phyloP scores from a whole-genome alignment of 2,888 invertebrate species.

The Agriopis aurantiaria region DNA sequence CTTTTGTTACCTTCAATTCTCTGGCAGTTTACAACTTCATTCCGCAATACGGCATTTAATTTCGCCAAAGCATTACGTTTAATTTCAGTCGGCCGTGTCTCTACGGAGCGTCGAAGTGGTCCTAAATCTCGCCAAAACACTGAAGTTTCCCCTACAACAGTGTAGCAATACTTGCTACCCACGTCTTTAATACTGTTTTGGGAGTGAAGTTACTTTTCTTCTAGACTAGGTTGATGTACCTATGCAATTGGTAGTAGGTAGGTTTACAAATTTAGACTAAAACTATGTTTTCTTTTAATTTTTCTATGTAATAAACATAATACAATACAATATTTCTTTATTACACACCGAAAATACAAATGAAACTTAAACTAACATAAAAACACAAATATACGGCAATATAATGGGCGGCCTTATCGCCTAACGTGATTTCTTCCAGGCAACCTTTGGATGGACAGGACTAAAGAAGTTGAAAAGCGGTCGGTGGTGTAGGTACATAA shows the following conservation, averaged over 20 bases:
- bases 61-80: conserved; percentile 39
- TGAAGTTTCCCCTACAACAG: conserved; percentile 35
- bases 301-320: too few relatives aligned
- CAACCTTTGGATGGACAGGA: too few relatives aligned
- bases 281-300: neutral
- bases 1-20: conserved; percentile 37
- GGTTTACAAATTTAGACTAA: neutral
- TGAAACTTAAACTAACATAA: too few relatives aligned
- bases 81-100: conserved; percentile 38
- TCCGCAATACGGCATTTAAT: conserved; percentile 40
- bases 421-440: too few relatives aligned
- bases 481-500: too few relatives aligned
- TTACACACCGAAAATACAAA: too few relatives aligned
- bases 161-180: conserved; percentile 30
- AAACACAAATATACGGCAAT: too few relatives aligned
- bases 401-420: too few relatives aligned
- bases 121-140: conserved; percentile 44
- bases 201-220: neutral
- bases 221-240: neutral
- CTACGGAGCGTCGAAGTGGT: conserved; percentile 39
- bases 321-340: too few relatives aligned
- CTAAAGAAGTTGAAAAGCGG: too few relatives aligned
- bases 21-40: conserved; percentile 35
- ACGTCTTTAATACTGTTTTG: conserved; percentile 1
- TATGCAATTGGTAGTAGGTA: too few relatives aligned